A percentile compares a stretch with the other conserved stretches of the same genome.
phyloP scores from a whole-genome alignment of 2,888 invertebrate genomes.

The Aphodius sticticus region DNA sequence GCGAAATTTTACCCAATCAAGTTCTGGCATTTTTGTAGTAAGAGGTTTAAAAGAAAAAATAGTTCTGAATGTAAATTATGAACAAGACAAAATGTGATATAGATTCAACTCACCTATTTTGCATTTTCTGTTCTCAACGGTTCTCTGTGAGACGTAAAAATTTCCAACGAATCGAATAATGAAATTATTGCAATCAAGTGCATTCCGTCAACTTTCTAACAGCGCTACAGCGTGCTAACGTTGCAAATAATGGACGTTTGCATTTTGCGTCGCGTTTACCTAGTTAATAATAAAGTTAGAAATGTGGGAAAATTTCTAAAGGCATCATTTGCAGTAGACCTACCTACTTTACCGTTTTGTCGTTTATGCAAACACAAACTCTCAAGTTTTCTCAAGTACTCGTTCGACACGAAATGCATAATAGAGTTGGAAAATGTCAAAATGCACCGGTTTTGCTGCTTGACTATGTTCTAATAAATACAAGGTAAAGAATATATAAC shows the following conservation, averaged over 20 bases:
- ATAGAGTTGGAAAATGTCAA: too few species aligned
- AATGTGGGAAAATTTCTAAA: background rate
- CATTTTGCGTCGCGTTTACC: background rate
- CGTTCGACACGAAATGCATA: too few species aligned
- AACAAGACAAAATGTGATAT: background rate
- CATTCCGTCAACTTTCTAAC: background rate
- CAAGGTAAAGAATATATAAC: too few species aligned
- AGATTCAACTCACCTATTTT: background rate
- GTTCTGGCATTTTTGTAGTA: too few species aligned
- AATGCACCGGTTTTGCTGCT: too few species aligned
- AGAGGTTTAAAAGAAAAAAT: too few species aligned
- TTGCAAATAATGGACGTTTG: background rate
- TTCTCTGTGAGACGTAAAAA: background rate
- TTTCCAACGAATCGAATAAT: background rate
- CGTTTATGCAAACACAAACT: background rate
- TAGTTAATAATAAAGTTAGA: background rate
- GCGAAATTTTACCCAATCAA: too few species aligned
- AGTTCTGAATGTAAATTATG: too few species aligned
- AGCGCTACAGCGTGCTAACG: background rate
- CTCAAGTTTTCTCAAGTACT: background rate
- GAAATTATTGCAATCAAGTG: background rate
- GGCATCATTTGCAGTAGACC: background rate
- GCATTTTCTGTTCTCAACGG: background rate
- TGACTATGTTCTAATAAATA: too few species aligned
- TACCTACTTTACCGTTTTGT: background rate